Conservation (phyloP, 2,113 vertebrate genomes). For the Dasyornis broadbenti region DNA sequence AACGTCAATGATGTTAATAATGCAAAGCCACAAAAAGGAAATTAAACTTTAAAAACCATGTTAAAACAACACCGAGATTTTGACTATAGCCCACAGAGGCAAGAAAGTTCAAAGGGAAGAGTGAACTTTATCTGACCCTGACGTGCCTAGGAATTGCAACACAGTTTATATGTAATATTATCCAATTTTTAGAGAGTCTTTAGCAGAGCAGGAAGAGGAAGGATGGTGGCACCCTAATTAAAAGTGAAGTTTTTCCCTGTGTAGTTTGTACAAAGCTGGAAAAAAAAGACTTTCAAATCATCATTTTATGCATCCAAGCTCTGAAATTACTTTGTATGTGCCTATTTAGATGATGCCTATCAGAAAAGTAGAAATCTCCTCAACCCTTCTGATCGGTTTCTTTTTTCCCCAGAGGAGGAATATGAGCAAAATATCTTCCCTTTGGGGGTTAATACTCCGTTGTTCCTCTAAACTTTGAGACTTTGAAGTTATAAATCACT, state of each 20-base stretch:
- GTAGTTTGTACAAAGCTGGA: neutral
- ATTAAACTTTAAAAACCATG: constrained; percentile 54
- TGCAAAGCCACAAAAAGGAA: constrained; percentile 57
- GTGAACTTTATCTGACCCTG: constrained; percentile 59
- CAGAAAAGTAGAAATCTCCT: neutral
- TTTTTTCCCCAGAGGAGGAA: neutral
- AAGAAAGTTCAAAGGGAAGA: constrained; percentile 51
- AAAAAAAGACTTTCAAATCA: neutral
- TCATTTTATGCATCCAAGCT: neutral
- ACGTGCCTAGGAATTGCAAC: constrained; percentile 21
- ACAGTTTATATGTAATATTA: neutral
- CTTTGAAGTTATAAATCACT: neutral
- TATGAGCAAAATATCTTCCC: neutral
- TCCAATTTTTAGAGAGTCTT: neutral
- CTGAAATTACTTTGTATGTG: neutral
- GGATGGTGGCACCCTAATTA: neutral
- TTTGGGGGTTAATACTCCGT: neutral
- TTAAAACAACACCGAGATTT: constrained; percentile 41
- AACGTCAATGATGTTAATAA: constrained; percentile 42
- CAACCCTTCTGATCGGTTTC: neutral
- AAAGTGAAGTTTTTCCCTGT: neutral
- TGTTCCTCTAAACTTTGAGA: neutral
- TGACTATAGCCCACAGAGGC: neutral
- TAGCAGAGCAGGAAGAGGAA: neutral
- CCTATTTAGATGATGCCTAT: neutral